A percentile compares a stretch with the other conserved stretches of the same genome.
Evolutionary conservation across 2,113 vertebrate species (phyloP).

Genomic region (Oostethus manadensis): DNA sequence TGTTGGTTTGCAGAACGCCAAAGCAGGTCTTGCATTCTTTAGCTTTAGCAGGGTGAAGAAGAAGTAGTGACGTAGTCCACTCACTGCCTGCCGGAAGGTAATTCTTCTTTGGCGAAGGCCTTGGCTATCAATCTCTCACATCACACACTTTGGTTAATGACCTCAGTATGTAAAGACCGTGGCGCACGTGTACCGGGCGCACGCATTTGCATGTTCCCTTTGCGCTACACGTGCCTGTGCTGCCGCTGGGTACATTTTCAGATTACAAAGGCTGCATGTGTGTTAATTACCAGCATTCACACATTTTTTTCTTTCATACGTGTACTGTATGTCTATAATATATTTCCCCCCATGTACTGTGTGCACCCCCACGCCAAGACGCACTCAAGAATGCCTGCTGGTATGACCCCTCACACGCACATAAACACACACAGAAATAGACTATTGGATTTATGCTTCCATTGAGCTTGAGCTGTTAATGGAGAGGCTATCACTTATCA

Average conservation of each 20-base stretch:
- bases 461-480: slow-evolving; percentile 62
- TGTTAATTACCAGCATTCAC: slow-evolving; percentile 4
- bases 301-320: background rate
- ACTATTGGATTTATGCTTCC: slow-evolving; percentile 53
- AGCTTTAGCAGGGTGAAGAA: slow-evolving; percentile 32
- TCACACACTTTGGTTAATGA: slow-evolving; percentile 53
- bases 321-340: slow-evolving; percentile 5
- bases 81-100: slow-evolving; percentile 33
- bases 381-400: background rate
- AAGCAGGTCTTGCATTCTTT: too few species aligned
- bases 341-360: slow-evolving; percentile 3
- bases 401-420: background rate
- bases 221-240: slow-evolving; percentile 1
- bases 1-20: too few species aligned
- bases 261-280: background rate
- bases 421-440: slow-evolving; percentile 1
- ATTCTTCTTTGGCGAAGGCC: slow-evolving; percentile 35
- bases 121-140: slow-evolving; percentile 48
- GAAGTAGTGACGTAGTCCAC: slow-evolving; percentile 22
- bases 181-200: slow-evolving; percentile 1
- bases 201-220: slow-evolving; percentile 1
- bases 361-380: slow-evolving; percentile 2
- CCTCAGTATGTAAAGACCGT: slow-evolving; percentile 5
- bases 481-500: slow-evolving; percentile 66
- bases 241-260: too few species aligned